These are phyloP conservation scores for Phoronis australis DNA, from an alignment of 2,888 invertebrate species.

Conservation along the genomic window DNA sequence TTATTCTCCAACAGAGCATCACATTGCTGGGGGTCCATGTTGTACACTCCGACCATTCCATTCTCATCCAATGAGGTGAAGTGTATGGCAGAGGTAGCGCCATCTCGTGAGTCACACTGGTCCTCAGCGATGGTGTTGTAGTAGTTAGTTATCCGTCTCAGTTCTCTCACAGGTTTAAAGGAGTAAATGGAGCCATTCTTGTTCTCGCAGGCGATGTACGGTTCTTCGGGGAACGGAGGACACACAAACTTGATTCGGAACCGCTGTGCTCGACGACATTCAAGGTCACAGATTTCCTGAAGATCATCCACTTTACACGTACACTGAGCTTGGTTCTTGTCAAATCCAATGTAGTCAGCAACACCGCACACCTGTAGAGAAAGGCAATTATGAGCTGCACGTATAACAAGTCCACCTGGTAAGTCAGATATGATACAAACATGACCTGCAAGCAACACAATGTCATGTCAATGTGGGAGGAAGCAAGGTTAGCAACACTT, in stretches of 20 bases:
- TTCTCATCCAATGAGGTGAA: slow-evolving; percentile 21
- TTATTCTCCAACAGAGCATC: slow-evolving; percentile 22
- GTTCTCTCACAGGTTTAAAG: too few relatives aligned
- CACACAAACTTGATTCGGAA: slow-evolving; percentile 29
- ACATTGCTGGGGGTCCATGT: slow-evolving; percentile 25
- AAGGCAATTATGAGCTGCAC: too few relatives aligned
- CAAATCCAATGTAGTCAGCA: slow-evolving; percentile 24
- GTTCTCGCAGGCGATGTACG: slow-evolving; percentile 27
- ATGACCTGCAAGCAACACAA: too few relatives aligned
- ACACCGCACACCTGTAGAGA: too few relatives aligned
- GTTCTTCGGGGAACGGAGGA: slow-evolving; percentile 27
- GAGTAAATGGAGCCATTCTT: slow-evolving; percentile 13
- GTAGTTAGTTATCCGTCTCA: too few relatives aligned
- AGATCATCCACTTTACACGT: slow-evolving; percentile 39
- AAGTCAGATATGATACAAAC: too few relatives aligned
- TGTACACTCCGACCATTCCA: slow-evolving; percentile 43
- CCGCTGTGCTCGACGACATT: slow-evolving; percentile 30
- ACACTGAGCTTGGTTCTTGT: slow-evolving; percentile 32
- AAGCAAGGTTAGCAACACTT: too few relatives aligned
- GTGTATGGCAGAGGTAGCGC: slow-evolving; percentile 18
- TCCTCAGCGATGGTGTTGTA: slow-evolving; percentile 27
- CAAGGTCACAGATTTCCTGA: slow-evolving; percentile 35
- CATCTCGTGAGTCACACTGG: slow-evolving; percentile 25
- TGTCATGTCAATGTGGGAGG: too few relatives aligned
- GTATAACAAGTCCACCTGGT: too few relatives aligned